phyloP scores from a whole-genome alignment of 2,113 vertebrate genomes.

The Uropsilus gracilis region DNA sequence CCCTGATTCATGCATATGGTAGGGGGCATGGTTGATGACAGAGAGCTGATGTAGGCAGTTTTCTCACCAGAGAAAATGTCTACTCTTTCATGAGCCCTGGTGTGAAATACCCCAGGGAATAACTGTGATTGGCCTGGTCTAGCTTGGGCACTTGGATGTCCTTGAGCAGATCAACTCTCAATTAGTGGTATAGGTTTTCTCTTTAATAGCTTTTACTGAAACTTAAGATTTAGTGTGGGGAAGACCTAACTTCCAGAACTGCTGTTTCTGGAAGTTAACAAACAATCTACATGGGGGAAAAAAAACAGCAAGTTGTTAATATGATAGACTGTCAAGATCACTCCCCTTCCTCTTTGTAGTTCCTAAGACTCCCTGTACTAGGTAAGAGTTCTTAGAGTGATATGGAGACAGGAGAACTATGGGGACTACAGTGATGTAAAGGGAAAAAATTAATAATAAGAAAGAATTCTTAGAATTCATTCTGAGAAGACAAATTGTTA shows the following conservation, averaged over 20 bases:
- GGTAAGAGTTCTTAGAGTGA: slow-evolving; percentile 4
- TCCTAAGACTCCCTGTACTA: neutral
- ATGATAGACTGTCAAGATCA: neutral
- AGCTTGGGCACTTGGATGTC: neutral
- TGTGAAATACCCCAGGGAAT: slow-evolving; percentile 17
- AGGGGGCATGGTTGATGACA: neutral
- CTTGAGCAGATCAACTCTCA: neutral
- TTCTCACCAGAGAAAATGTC: neutral
- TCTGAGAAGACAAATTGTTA: slow-evolving; percentile 23
- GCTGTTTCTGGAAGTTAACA: neutral
- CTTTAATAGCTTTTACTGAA: neutral
- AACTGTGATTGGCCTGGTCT: neutral
- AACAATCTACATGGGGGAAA: neutral
- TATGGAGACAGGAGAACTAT: no score
- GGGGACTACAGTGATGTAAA: no score
- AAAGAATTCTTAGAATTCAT: neutral
- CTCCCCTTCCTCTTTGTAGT: neutral
- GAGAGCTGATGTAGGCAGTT: neutral
- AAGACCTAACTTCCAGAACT: neutral
- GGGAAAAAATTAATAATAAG: no score
- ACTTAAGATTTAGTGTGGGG: neutral
- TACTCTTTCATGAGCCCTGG: neutral
- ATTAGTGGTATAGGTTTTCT: neutral
- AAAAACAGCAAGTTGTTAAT: neutral
- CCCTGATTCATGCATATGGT: neutral